phyloP scores from a whole-genome alignment of 2,113 vertebrate genomes.

The Piaya cayana region DNA sequence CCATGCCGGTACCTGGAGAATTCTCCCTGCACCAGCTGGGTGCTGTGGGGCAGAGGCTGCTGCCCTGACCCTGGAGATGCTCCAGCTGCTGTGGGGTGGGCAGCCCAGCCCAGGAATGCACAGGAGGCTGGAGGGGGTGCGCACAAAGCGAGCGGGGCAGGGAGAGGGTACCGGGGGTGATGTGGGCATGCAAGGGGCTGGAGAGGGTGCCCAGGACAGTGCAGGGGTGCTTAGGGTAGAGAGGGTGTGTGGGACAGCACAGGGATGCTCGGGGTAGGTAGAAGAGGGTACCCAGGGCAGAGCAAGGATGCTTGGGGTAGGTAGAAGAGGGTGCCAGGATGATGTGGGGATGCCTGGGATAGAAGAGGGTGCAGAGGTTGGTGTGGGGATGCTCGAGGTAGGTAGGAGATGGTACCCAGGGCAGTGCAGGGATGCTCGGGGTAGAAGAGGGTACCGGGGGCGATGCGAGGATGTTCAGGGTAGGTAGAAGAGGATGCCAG shows the following conservation, averaged over 20 bases:
- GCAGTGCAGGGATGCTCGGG: no score
- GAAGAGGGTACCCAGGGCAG: no score
- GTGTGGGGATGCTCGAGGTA: no score
- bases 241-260: not conserved
- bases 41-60: not conserved
- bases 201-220: no score
- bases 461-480: not conserved
- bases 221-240: not conserved
- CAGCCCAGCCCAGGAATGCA: not conserved
- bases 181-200: not conserved
- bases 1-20: not conserved
- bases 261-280: no score
- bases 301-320: no score
- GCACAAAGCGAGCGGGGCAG: not conserved
- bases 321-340: no score
- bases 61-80: not conserved
- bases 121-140: accelerated
- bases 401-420: no score
- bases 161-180: slow-evolving; percentile 26
- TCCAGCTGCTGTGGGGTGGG: not conserved
- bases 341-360: no score
- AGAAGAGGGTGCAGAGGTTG: no score
- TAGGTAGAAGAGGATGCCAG: not conserved
- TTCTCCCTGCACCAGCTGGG: not conserved
- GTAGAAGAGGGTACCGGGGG: not conserved